These are phyloP conservation scores for Falco naumanni DNA, from an alignment of 2,797 vertebrate genomes.

Conservation along the genomic window DNA sequence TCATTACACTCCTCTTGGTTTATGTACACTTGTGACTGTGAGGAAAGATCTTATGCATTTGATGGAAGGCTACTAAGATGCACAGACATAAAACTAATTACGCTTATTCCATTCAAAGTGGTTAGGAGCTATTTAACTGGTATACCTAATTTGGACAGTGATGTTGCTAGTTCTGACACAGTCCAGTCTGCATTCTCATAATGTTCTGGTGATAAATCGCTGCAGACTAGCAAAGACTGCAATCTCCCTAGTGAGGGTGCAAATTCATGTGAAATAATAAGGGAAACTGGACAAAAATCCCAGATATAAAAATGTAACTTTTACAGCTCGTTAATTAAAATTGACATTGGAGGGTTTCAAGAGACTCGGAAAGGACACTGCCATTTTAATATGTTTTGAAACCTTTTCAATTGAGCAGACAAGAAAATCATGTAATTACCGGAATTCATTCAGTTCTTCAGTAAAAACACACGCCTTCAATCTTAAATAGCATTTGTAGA, in stretches of 20 bases:
- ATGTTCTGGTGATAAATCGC: neutral
- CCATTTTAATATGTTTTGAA: constrained; percentile 65
- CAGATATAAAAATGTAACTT: constrained; percentile 43
- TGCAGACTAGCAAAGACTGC: constrained; percentile 4
- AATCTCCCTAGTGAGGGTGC: neutral
- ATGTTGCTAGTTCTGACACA: neutral
- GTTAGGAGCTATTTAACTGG: neutral
- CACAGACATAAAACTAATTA: neutral
- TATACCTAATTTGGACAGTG: neutral
- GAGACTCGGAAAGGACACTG: constrained; percentile 44
- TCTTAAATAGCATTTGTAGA: constrained; percentile 64
- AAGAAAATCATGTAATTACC: constrained; percentile 80
- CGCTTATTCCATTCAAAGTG: neutral
- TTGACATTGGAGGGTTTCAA: constrained; percentile 44
- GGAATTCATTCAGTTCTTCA: constrained; percentile 81
- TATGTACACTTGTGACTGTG: neutral
- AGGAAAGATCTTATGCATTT: neutral
- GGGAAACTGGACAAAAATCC: neutral
- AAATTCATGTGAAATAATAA: constrained; percentile 52
- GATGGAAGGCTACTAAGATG: neutral
- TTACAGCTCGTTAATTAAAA: constrained; percentile 60
- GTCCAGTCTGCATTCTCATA: neutral
- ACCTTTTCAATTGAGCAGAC: constrained; percentile 61
- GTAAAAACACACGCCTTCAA: constrained; percentile 62
- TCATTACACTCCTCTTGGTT: neutral